Conservation (phyloP, 2,888 invertebrate species). For the Myathropa florea region DNA sequence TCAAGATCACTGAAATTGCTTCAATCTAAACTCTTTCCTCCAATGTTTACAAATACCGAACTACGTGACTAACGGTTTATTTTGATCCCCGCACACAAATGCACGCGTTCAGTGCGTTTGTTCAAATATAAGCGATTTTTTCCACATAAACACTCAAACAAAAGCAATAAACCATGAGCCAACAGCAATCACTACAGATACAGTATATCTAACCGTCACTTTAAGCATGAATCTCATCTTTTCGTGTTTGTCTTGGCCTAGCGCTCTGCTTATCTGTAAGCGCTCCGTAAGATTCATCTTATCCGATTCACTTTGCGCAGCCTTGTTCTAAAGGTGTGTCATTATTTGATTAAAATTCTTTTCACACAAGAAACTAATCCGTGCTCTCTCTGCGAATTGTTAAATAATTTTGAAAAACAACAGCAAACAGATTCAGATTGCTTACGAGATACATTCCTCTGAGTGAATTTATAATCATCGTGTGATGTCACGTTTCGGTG, state of each 20-base stretch:
- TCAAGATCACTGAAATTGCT: no score
- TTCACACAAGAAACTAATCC: neutral
- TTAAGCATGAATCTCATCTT: neutral
- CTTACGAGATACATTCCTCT: neutral
- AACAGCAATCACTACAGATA: neutral
- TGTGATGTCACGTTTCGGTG: constrained; percentile 21
- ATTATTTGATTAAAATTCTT: neutral
- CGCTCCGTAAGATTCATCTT: neutral
- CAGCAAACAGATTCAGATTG: neutral
- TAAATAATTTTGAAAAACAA: neutral
- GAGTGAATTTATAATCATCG: neutral
- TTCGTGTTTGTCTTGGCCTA: neutral
- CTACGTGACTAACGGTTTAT: no score
- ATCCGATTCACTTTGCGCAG: neutral
- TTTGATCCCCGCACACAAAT: no score
- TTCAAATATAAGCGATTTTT: no score
- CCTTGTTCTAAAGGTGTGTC: neutral
- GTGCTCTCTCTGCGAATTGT: neutral
- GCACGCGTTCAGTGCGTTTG: no score
- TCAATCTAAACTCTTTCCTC: no score
- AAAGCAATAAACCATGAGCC: no score
- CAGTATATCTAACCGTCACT: neutral
- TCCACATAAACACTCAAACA: no score
- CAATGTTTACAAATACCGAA: no score
- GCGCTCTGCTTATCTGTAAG: neutral